Percentiles rank a stretch among this genome's conserved stretches.
Conservation (phyloP, 2,888 invertebrate species). For the Spisula solida region DNA sequence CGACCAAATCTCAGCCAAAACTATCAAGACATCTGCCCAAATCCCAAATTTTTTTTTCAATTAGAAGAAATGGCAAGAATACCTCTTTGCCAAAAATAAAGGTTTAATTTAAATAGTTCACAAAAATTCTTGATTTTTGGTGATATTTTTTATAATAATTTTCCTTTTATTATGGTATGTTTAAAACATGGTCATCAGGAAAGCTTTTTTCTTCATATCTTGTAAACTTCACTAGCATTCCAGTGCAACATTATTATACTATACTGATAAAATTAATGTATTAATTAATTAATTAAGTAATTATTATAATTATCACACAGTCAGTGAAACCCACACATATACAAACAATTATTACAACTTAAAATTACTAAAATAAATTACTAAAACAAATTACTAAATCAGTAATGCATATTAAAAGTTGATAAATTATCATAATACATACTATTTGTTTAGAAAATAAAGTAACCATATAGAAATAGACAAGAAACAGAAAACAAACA, state of each 20-base stretch:
- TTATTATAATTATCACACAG: neutral
- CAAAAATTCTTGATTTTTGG: no score
- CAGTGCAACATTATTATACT: neutral
- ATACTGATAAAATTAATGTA: neutral
- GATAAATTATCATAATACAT: slow-evolving; percentile 4
- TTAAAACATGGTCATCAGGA: neutral
- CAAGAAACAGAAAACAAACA: neutral
- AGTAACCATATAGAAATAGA: neutral
- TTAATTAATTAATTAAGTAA: slow-evolving; percentile 10
- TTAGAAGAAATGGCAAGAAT: no score
- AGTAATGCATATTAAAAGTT: neutral
- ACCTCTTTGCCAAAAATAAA: no score
- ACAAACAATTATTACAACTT: neutral
- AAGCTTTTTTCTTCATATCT: neutral
- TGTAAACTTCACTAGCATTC: neutral
- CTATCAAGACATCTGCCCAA: no score
- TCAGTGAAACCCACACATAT: neutral
- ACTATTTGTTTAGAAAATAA: neutral
- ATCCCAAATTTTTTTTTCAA: no score
- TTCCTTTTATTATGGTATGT: no score
- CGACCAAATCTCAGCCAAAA: no score
- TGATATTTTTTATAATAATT: no score
- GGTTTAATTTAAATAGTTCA: no score
- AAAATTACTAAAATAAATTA: neutral
- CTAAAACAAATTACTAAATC: slow-evolving; percentile 14